Conservation (phyloP, 2,113 vertebrate genomes). For the Lathamus discolor region DNA sequence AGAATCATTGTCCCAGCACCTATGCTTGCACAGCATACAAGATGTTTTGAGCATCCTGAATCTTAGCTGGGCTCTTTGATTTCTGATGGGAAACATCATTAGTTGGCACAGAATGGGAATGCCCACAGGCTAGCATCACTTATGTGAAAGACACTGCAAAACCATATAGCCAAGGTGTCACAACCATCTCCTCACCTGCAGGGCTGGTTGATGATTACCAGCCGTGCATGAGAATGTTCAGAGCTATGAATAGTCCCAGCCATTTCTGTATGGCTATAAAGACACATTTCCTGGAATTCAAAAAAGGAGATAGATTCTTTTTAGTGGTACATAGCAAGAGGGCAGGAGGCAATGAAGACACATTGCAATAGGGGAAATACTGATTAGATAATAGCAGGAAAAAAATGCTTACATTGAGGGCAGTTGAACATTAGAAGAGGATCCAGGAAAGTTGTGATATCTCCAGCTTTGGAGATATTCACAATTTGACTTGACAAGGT, state of each 20-base stretch:
- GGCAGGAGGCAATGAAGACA: neutral
- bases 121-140: neutral
- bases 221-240: neutral
- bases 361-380: neutral
- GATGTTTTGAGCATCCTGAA: neutral
- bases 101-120: neutral
- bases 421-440: neutral
- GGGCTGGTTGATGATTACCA: neutral
- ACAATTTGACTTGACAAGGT: neutral
- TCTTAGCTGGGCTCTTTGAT: neutral
- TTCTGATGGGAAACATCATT: neutral
- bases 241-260: neutral
- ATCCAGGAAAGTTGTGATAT: neutral
- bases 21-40: neutral
- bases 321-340: neutral
- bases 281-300: neutral
- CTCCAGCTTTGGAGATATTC: neutral
- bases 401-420: neutral
- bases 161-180: neutral
- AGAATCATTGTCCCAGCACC: neutral
- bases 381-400: neutral
- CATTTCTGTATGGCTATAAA: neutral
- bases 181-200: neutral
- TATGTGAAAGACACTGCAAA: neutral
- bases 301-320: neutral